Base-by-base conservation (phyloP, 2,888 invertebrate genomes). In the Rhagonycha fulva region DNA sequence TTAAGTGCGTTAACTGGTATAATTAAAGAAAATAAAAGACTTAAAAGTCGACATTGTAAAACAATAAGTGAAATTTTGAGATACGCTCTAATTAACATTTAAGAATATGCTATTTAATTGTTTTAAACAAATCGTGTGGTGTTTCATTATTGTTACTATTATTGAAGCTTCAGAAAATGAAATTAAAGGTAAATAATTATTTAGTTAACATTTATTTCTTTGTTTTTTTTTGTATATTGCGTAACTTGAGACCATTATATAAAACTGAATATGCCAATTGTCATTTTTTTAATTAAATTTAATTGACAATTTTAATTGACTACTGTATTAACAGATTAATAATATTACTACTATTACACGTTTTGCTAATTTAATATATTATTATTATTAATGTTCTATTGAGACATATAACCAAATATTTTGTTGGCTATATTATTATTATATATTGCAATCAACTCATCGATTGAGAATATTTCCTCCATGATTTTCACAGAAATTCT, bases 61-160 rank as follows among this genome's bases (percentile, higher is more conserved):
- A 79, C 72, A 77, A 75, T 75, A 80, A 82, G 82, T 82, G 82
- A 83, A 83, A 83, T 76, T 78, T 68, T 79, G 77, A 76, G 80
- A 71, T 82, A 83, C 85, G 86, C 85, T 86, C 86, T 85, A 84
- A 78, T 87, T 87, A 81, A 74, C 70, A 67, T 74, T 77, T 79
- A 66, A 66, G 85, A 86, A 84, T 84, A 87, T 87, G 87, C 83
- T 82, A 82, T 83, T 85, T 82, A 81, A 86, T 85, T 85, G 83
- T 83, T 80, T 83, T 74, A 82, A 78, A 81, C 84, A 84, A 84
- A 84, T 86, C 84, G 85, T 85, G 84, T 80, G 81, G 81, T 83
- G 83, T 78, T 82, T 81, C 75, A 78, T 85, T 80, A 77, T 84
- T 77, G 78, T 83, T 74, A 82, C 82, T 76, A 75, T 83, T 70